Percentiles rank a stretch among this genome's conserved stretches.
phyloP scores from a whole-genome alignment of 2,113 vertebrate genomes.

The Pseudorasbora parva region DNA sequence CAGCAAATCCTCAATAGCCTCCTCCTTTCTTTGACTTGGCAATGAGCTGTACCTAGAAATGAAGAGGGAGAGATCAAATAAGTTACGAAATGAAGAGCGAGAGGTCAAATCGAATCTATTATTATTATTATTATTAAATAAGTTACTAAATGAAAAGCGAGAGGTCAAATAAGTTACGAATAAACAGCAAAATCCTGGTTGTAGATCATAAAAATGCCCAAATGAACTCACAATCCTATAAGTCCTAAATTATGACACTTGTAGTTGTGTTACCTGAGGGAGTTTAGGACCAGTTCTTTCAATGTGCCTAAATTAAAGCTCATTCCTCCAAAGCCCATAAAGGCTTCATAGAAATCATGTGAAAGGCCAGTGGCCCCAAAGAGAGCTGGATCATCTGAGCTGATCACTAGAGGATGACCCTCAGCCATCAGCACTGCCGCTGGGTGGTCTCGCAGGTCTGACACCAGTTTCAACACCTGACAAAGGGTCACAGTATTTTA shows the following conservation, averaged over 20 bases:
- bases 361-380: constrained; percentile 86
- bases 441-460: constrained; percentile 86
- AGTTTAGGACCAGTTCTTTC: constrained; percentile 87
- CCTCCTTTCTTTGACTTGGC: constrained; percentile 66
- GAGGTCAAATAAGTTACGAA: neutral
- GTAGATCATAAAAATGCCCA: neutral
- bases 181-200: neutral
- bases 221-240: neutral
- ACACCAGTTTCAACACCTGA: constrained; percentile 86
- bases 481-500: neutral
- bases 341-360: constrained; percentile 89
- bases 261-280: constrained; percentile 79
- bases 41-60: constrained; percentile 85
- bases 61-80: neutral
- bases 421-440: constrained; percentile 82
- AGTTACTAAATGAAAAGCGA: constrained; percentile 45
- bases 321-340: constrained; percentile 87
- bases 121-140: too few species aligned
- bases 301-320: constrained; percentile 80
- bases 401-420: constrained; percentile 86
- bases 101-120: too few species aligned
- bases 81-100: too few species aligned
- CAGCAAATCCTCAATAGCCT: constrained; percentile 76
- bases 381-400: constrained; percentile 84
- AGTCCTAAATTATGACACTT: neutral